These are phyloP conservation scores for Strix aluco DNA, from an alignment of 2,113 vertebrate genomes.

Conservation along the genomic window DNA sequence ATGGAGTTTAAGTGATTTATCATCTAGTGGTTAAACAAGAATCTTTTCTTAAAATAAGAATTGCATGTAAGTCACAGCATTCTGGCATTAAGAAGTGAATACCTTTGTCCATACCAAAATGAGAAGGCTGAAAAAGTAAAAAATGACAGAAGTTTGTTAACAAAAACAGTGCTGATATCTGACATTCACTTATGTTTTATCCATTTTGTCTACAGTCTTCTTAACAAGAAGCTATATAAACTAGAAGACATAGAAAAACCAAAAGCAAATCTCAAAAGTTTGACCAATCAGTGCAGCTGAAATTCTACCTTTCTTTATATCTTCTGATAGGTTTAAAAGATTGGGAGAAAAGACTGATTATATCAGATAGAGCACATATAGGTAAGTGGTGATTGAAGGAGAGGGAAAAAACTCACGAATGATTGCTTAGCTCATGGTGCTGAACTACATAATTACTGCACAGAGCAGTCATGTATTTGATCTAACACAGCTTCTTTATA, in stretches of 20 bases:
- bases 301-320: neutral
- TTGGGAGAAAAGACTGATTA: constrained; percentile 95
- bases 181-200: neutral
- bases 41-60: neutral
- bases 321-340: constrained; percentile 87
- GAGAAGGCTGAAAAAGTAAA: neutral
- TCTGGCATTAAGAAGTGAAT: neutral
- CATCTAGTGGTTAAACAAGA: neutral
- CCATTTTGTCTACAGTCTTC: neutral
- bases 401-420: neutral
- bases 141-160: neutral
- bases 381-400: constrained; percentile 73
- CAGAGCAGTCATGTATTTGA: neutral
- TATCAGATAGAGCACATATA: constrained; percentile 96
- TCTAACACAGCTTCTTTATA: neutral
- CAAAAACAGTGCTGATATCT: neutral
- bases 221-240: neutral
- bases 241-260: neutral
- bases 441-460: neutral
- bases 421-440: neutral
- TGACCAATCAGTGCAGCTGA: neutral
- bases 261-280: neutral
- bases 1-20: neutral
- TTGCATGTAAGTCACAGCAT: neutral
- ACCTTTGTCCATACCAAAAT: neutral